Evolutionary conservation across 1,140 invertebrate genomes (phyloP), one percentile per base, ranked within the genome.

Genomic region (Nixonia krombeini): DNA sequence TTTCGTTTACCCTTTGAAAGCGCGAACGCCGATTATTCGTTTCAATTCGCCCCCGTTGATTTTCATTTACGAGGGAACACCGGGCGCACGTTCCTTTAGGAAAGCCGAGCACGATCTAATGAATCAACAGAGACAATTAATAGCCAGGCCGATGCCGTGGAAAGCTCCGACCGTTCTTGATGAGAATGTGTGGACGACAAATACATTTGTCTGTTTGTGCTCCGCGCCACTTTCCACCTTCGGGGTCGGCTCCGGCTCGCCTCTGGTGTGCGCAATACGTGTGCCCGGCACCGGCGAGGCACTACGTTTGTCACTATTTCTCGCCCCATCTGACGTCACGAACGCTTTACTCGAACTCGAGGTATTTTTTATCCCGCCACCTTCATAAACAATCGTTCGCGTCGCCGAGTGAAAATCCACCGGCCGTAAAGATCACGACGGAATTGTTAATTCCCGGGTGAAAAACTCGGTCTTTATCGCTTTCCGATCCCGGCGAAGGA

Each of bases 61-160:
- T 63, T 16, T 63, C 57, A 55, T 45, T 71, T 57, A 50, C 42
- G 59, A 59, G 57, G 37, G 37, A 21, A 21, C 44, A 8, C 37
- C 16, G 55, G 21, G 23, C 57, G 52, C 59, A n/a, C 26, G 26
- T 63, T 52, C 56, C 68, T 65, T 83, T 81, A 71, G 75, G 73
- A 75, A 82, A 75, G 64, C 80, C 74, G 58, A 72, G 78, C 81
- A 82, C 80, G 81, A 82, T 80, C 81, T 78, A 81, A 82, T 81
- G 81, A 82, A 83, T 82, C 81, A 81, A 83, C 80, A 83, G 77
- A 83, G 79, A 82, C 81, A 83, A 81, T 83, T 82, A 82, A 81
- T 83, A 83, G 80, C 75, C 65, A 51, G 56, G 69, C 67, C 63
- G 62, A 59, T 52, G 65, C 53, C 51, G 72, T 68, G 66, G 67